phyloP scores from a whole-genome alignment of 2,888 invertebrate genomes.

The Microctonus aethiopoides region DNA sequence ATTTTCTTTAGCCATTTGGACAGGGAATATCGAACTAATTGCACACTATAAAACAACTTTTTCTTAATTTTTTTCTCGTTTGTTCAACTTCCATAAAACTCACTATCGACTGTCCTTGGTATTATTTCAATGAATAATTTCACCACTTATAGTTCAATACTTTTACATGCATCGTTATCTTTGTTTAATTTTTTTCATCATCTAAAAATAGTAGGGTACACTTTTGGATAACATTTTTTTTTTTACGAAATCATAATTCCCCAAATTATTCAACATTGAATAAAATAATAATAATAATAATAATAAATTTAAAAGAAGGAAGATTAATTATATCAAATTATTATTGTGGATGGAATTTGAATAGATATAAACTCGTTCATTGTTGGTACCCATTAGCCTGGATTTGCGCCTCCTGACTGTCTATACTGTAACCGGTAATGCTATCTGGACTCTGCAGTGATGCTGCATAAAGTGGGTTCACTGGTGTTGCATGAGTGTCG shows the following conservation, averaged over 20 bases:
- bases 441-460: constrained; percentile 80
- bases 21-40: too few relatives aligned
- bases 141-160: background rate
- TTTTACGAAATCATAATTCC: too few relatives aligned
- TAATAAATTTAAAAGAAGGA: too few relatives aligned
- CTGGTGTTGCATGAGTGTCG: constrained; percentile 74
- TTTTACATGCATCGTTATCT: background rate
- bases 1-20: background rate
- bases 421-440: constrained; percentile 72
- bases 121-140: background rate
- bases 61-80: background rate
- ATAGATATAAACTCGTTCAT: constrained; percentile 46
- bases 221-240: background rate
- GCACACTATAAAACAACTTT: too few relatives aligned
- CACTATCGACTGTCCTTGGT: too few relatives aligned
- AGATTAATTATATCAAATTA: too few relatives aligned
- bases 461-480: constrained; percentile 77
- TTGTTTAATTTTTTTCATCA: background rate
- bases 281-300: too few relatives aligned
- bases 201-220: background rate
- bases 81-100: too few relatives aligned
- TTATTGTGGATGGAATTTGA: constrained; percentile 17
- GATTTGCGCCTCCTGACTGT: constrained; percentile 61
- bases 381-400: constrained; percentile 64
- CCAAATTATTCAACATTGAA: too few relatives aligned